A percentile compares a stretch with the other conserved stretches of the same genome.
These are phyloP conservation scores for Uria lomvia DNA, from an alignment of 2,113 vertebrate genomes.

Conservation along the genomic window DNA sequence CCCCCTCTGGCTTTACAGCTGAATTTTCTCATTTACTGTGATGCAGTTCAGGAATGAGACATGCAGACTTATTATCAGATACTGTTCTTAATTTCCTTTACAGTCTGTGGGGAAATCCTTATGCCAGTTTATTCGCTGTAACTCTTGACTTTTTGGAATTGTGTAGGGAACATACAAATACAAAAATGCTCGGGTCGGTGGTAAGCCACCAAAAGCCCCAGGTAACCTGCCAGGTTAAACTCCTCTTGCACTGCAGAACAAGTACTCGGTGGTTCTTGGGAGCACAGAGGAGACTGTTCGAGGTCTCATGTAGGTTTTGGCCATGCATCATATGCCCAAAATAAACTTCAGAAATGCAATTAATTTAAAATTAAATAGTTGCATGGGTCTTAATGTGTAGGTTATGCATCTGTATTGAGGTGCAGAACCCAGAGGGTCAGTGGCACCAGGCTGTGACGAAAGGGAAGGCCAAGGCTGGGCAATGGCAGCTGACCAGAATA, in stretches of 20 bases:
- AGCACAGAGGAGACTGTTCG: background rate
- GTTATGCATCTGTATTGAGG: background rate
- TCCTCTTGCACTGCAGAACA: background rate
- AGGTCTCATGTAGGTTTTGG: background rate
- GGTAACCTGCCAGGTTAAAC: background rate
- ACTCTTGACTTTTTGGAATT: background rate
- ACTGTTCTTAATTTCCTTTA: background rate
- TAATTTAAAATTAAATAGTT: background rate
- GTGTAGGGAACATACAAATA: background rate
- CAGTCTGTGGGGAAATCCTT: background rate
- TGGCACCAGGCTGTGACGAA: background rate
- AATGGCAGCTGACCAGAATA: background rate
- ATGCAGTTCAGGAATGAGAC: background rate
- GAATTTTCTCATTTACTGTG: background rate
- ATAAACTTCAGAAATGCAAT: background rate
- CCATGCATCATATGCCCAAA: background rate
- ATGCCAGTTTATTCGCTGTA: background rate
- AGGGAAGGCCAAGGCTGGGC: background rate
- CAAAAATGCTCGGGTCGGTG: background rate
- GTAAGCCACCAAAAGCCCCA: background rate
- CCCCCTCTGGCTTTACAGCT: background rate
- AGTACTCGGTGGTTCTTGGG: background rate
- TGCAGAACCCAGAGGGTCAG: background rate
- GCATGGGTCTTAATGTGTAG: background rate
- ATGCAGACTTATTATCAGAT: background rate